Evolutionary conservation across 2,888 invertebrate species (phyloP).

Genomic region (Cancer borealis): DNA sequence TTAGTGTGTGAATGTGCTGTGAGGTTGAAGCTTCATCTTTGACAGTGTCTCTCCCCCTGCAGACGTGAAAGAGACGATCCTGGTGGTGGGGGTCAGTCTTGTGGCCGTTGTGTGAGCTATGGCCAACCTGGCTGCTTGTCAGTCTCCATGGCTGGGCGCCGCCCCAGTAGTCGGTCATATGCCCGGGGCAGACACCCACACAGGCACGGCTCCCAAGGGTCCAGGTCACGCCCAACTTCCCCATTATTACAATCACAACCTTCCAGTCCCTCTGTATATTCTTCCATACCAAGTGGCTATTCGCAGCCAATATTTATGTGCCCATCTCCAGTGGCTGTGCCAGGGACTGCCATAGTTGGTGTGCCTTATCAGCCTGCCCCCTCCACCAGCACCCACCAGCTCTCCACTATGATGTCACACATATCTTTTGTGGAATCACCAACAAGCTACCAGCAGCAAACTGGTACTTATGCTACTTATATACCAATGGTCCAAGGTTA

Average conservation of each 20-base stretch:
- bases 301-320: slow-evolving; percentile 60
- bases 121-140: slow-evolving; percentile 64
- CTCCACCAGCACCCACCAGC: slow-evolving; percentile 50
- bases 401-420: slow-evolving; percentile 47
- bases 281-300: slow-evolving; percentile 42
- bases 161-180: slow-evolving; percentile 33
- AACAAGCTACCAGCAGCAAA: slow-evolving; percentile 50
- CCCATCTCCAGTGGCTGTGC: slow-evolving; percentile 46
- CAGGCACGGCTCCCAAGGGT: slow-evolving; percentile 46
- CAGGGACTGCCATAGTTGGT: slow-evolving; percentile 58
- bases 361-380: slow-evolving; percentile 44
- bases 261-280: slow-evolving; percentile 61
- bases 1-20: slow-evolving; percentile 4
- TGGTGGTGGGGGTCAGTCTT: slow-evolving; percentile 66
- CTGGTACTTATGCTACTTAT: slow-evolving; percentile 46
- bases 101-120: slow-evolving; percentile 66
- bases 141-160: slow-evolving; percentile 13
- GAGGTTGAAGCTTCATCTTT: slow-evolving; percentile 57
- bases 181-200: slow-evolving; percentile 43
- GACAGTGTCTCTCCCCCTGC: slow-evolving; percentile 70
- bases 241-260: slow-evolving; percentile 61
- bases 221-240: slow-evolving; percentile 62
- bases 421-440: slow-evolving; percentile 51
- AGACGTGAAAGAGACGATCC: slow-evolving; percentile 67
- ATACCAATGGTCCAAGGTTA: slow-evolving; percentile 42